These are phyloP conservation scores for Melitaea cinxia DNA, from an alignment of 1,140 invertebrate genomes.

Conservation along the genomic window DNA sequence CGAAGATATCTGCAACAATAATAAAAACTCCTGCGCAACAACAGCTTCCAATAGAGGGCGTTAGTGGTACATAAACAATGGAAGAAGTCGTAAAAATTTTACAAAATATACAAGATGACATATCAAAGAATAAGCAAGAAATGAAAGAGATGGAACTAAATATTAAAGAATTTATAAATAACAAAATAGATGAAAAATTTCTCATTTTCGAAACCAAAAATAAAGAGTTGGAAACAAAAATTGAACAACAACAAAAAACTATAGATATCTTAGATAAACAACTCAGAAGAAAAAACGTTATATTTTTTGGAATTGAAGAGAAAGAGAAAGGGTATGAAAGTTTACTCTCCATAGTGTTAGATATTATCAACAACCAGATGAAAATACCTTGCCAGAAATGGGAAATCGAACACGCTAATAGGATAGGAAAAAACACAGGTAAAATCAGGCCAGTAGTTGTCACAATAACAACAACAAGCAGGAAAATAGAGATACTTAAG, in stretches of 20 bases:
- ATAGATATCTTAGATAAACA: conserved; percentile 19
- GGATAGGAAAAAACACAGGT: conserved; percentile 14
- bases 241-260: conserved; percentile 16
- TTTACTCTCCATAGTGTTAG: conserved; percentile 5
- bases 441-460: conserved; percentile 6
- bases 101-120: neutral
- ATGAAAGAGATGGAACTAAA: conserved; percentile 1
- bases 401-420: conserved; percentile 15
- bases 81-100: neutral
- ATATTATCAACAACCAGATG: conserved; percentile 20
- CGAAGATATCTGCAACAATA: too few relatives aligned
- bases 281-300: conserved; percentile 19
- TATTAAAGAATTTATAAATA: conserved; percentile 3
- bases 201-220: conserved; percentile 36
- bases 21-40: too few relatives aligned
- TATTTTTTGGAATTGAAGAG: conserved; percentile 26
- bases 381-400: conserved; percentile 9
- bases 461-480: conserved; percentile 5
- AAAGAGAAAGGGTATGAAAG: conserved; percentile 19
- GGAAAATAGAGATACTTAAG: conserved; percentile 5
- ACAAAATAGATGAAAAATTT: conserved; percentile 36
- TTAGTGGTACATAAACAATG: neutral
- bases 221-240: conserved; percentile 22
- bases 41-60: conserved; percentile 1
- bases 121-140: neutral